A percentile compares a stretch with the other conserved stretches of the same genome.
Conservation (phyloP, 2,797 vertebrate genomes). For the Florisuga fusca region DNA sequence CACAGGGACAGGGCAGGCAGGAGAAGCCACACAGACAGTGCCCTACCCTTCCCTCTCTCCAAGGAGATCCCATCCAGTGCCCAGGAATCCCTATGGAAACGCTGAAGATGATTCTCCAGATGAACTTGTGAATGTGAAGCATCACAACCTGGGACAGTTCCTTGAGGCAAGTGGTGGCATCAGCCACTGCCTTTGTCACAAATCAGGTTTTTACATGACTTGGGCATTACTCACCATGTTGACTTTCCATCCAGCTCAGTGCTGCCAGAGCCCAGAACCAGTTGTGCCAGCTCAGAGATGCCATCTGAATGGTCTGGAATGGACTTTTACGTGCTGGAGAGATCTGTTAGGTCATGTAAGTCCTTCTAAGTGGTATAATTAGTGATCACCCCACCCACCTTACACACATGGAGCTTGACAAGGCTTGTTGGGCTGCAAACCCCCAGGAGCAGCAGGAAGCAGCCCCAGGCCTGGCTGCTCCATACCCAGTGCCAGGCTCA, state of each 20-base stretch:
- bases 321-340: background rate
- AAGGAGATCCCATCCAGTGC: background rate
- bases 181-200: background rate
- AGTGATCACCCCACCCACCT: background rate
- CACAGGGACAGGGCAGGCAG: no score
- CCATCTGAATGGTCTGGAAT: background rate
- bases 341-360: background rate
- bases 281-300: background rate
- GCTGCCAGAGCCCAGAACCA: background rate
- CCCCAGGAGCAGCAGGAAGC: background rate
- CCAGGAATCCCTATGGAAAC: rapidly evolving
- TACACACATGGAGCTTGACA: background rate
- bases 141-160: background rate
- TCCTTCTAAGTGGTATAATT: constrained; percentile 30
- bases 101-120: background rate
- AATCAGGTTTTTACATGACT: background rate
- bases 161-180: background rate
- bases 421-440: background rate
- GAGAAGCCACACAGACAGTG: background rate
- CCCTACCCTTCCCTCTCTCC: background rate
- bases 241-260: background rate
- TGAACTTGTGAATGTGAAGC: background rate
- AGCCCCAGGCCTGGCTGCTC: background rate
- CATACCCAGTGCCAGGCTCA: background rate
- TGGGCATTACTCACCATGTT: background rate